Conservation (phyloP, 2,888 invertebrate genomes). For the Plebejus melissa region DNA sequence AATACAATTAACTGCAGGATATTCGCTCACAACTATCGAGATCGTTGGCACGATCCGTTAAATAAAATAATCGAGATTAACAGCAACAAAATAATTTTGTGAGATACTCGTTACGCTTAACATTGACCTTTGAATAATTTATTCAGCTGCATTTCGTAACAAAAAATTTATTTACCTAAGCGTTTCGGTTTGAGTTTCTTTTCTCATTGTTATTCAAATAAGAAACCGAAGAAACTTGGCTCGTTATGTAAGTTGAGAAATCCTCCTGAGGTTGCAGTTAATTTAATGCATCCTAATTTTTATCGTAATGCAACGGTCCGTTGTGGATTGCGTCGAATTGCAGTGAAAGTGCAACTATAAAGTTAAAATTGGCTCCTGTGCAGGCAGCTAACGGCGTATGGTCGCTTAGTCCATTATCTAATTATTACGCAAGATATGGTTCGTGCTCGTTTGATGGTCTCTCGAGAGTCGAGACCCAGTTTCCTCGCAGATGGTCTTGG, state of each 20-base stretch:
- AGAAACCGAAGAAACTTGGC: conserved; percentile 13
- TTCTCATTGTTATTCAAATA: conserved; percentile 16
- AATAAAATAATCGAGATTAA: neutral
- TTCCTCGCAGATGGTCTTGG: conserved; percentile 50
- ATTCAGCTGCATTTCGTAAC: neutral
- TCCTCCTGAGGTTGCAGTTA: conserved; percentile 10
- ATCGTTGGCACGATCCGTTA: neutral
- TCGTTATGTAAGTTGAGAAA: conserved; percentile 7
- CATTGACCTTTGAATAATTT: conserved; percentile 20
- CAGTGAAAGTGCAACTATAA: conserved; percentile 59
- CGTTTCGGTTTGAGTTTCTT: neutral
- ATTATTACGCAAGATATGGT: conserved; percentile 59
- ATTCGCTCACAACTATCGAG: neutral
- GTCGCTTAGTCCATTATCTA: conserved; percentile 51
- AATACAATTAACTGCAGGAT: conserved; percentile 27
- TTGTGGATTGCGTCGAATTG: conserved; percentile 31
- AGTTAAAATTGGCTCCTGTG: conserved; percentile 45
- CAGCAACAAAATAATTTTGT: neutral
- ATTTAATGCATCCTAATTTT: conserved; percentile 25
- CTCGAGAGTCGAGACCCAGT: conserved; percentile 47
- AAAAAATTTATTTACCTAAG: neutral
- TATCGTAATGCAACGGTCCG: conserved; percentile 18
- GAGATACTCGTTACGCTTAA: conserved; percentile 3
- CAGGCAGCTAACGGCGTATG: conserved; percentile 41
- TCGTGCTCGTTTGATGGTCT: conserved; percentile 52